Evolutionary conservation across 2,888 invertebrate species (phyloP), one percentile per base, ranked within the genome.

Genomic region (Bimastos eiseni): DNA sequence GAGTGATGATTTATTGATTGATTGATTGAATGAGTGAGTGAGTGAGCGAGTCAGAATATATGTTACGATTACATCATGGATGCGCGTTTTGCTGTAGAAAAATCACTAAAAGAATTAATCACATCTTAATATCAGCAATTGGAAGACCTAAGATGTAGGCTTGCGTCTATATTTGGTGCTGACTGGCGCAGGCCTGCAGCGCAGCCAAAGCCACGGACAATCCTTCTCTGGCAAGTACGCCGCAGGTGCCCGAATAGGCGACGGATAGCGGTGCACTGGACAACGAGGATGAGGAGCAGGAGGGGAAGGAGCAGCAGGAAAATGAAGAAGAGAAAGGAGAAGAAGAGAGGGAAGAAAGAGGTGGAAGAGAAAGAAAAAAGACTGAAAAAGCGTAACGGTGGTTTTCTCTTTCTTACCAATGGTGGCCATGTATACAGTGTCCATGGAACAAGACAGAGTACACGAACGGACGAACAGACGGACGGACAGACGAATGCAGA

Each of bases 371-470:
- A 49, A 17, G 19, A 49, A 19, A 41, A 41, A 19, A 21, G 70
- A 70, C n/a, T 70, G n/a, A n/a, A 70, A 70, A 30, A 17, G 70
- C 70, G n/a, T 8, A 70, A n/a, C 70, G 30, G 70, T 70, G 70
- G 70, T 70, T 70, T 70, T 70, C 70, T 70, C 70, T 70, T 70
- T 70, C 70, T 70, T n/a, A n/a, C n/a, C n/a, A n/a, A n/a, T n/a
- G n/a, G n/a, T n/a, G 70, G n/a, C n/a, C 70, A n/a, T 70, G 70
- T 70, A 15, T n/a, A n/a, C n/a, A n/a, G 70, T n/a, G n/a, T n/a
- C 30, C 30, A n/a, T 70, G n/a, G 70, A 70, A 70, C 49, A 49
- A 49, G 49, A 49, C 49, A 1, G 49, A 24, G 24, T 49, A 5
- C 49, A 49, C n/a, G n/a, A 11, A 70, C 70, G 70, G n/a, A 70